A percentile compares a stretch with the other conserved stretches of the same genome.
Evolutionary conservation across 2,797 vertebrate genomes (phyloP).

Genomic region (Parambassis ranga): DNA sequence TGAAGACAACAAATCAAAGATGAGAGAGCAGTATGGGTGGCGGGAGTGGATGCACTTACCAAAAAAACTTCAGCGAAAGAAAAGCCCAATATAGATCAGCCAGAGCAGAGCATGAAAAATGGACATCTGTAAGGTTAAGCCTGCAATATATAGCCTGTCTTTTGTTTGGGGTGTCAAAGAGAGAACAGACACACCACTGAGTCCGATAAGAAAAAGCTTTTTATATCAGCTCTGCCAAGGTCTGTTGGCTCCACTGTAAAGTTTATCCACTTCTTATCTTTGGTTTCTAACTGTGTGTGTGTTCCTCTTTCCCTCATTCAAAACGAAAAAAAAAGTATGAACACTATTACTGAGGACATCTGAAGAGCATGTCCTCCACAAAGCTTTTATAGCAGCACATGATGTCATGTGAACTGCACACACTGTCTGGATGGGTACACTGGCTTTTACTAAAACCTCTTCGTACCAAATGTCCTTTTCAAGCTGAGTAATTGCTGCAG

Average conservation of each 20-base stretch:
- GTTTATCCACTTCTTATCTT: constrained; percentile 9
- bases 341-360: not conserved
- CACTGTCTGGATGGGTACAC: not conserved
- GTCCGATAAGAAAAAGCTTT: not conserved
- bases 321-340: not conserved
- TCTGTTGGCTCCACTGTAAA: not conserved
- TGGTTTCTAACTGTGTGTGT: not conserved
- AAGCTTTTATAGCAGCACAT: not conserved
- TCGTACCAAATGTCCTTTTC: not conserved
- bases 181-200: not conserved
- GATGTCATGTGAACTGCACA: not conserved
- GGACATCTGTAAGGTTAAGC: not conserved
- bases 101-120: not conserved
- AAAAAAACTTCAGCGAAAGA: not conserved
- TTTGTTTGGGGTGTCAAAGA: too few species aligned
- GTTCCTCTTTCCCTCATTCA: constrained; percentile 1
- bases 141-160: not conserved
- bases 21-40: not conserved
- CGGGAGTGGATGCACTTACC: not conserved
- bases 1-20: constrained; percentile 6
- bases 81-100: not conserved
- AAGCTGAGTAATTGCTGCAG: not conserved
- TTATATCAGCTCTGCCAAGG: not conserved
- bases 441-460: not conserved
- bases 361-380: not conserved